A percentile compares a stretch with the other conserved stretches of the same genome.
phyloP scores from a whole-genome alignment of 2,113 vertebrate genomes.

The Proterorhinus semilunaris region DNA sequence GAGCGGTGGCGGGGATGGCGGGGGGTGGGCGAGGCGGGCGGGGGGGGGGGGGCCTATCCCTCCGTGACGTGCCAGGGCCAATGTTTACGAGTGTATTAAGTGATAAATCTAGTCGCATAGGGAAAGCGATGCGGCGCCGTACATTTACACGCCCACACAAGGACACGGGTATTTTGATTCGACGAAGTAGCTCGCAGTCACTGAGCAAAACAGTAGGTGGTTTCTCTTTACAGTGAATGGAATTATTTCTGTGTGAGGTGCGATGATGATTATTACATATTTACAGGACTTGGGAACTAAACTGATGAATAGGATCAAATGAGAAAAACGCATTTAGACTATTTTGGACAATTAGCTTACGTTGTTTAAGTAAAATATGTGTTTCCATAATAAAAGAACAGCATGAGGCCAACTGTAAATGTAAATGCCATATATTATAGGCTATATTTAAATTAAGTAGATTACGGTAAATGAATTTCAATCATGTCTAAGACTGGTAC shows the following conservation, averaged over 20 bases:
- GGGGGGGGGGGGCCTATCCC: conserved; percentile 44
- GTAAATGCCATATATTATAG: not conserved
- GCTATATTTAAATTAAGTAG: not conserved
- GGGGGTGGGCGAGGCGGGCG: conserved; percentile 11
- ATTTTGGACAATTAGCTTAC: too few species aligned
- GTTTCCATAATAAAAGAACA: not conserved
- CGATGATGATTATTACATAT: not conserved
- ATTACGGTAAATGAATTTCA: conserved; percentile 35
- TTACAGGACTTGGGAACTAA: too few species aligned
- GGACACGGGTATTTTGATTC: conserved; percentile 13
- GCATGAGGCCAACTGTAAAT: not conserved
- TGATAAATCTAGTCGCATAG: conserved; percentile 62
- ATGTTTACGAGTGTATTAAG: conserved; percentile 73
- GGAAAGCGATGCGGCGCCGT: conserved; percentile 22
- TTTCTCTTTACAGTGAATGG: not conserved
- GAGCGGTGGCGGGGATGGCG: conserved; percentile 30
- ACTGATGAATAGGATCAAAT: too few species aligned
- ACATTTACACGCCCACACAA: conserved; percentile 42
- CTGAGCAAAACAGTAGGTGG: not conserved
- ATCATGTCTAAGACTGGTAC: conserved; percentile 31
- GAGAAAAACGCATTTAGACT: too few species aligned
- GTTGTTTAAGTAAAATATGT: too few species aligned
- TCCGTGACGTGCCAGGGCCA: conserved; percentile 47
- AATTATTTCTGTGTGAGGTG: not conserved
- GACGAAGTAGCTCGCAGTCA: not conserved